A percentile compares a stretch with the other conserved stretches of the same genome.
phyloP scores from a whole-genome alignment of 2,797 vertebrate genomes.

The Myotis vivesi region DNA sequence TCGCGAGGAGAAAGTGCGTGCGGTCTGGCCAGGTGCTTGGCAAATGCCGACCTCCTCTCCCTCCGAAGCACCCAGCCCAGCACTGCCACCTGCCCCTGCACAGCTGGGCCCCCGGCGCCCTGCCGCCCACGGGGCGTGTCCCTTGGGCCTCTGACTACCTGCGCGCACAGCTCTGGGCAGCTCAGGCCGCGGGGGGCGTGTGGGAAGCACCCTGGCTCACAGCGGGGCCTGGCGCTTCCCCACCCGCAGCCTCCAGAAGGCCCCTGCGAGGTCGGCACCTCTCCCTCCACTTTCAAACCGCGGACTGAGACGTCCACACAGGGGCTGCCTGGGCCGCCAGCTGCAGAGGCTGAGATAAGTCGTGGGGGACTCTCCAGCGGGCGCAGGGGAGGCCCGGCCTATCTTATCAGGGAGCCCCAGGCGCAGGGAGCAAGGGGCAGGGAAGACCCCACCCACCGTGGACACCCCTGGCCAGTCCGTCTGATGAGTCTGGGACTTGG shows the following conservation, averaged over 20 bases:
- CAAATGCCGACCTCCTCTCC: neutral
- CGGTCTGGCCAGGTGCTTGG: neutral
- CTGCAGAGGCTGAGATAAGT: neutral
- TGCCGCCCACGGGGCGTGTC: neutral
- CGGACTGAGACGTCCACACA: neutral
- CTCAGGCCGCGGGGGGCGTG: neutral
- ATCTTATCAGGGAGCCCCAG: conserved; percentile 27
- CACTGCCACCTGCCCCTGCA: neutral
- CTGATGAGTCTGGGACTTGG: neutral
- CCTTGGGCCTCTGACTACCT: neutral
- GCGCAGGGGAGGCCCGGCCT: neutral
- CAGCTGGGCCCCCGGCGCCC: neutral
- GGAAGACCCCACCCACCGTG: accelerated
- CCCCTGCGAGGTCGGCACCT: accelerated
- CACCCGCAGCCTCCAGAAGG: neutral
- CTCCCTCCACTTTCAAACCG: neutral
- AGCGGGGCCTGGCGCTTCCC: no score
- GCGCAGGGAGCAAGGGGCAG: neutral
- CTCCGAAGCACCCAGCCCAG: neutral
- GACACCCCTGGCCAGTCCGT: neutral
- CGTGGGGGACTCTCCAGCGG: neutral
- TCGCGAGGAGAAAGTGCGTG: accelerated
- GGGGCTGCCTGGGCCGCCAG: neutral
- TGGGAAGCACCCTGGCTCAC: accelerated
- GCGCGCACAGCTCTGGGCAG: neutral